A percentile compares a stretch with the other conserved stretches of the same genome.
phyloP scores from a whole-genome alignment of 2,797 vertebrate species.

The Linurgus olivaceus region DNA sequence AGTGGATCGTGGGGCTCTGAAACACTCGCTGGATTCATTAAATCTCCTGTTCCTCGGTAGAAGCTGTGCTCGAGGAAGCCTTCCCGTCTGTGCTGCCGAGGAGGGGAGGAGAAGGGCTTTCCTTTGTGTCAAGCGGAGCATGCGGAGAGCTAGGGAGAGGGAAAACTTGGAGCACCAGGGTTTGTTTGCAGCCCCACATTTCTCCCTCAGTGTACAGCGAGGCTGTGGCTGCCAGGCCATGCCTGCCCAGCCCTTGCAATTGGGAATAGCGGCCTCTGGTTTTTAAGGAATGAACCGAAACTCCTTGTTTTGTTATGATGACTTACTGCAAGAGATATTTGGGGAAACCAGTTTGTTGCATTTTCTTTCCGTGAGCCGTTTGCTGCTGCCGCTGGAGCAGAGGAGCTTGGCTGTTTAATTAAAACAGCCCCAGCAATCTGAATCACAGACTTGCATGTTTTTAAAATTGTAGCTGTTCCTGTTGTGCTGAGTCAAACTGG shows the following conservation, averaged over 20 bases:
- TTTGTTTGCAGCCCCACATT: fast-evolving
- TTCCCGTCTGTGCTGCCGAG: fast-evolving
- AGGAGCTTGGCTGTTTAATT: constrained; percentile 72
- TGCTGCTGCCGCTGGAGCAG: constrained; percentile 34
- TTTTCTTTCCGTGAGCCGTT: constrained; percentile 60
- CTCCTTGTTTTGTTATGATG: constrained; percentile 51
- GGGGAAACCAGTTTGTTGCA: constrained; percentile 66
- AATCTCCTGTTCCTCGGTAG: not conserved
- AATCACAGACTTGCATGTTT: constrained; percentile 73
- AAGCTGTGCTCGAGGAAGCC: not conserved
- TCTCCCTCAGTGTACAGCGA: not conserved
- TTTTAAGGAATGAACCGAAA: constrained; percentile 48
- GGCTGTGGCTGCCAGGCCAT: not conserved
- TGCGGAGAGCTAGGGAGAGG: not conserved
- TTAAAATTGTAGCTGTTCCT: constrained; percentile 74
- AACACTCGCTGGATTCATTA: not conserved
- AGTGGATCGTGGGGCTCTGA: not conserved
- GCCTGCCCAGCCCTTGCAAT: not conserved
- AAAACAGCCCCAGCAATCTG: constrained; percentile 75
- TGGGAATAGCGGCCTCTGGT: constrained; percentile 50
- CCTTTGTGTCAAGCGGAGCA: constrained; percentile 54
- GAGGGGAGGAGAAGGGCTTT: constrained; percentile 21
- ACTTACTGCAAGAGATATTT: constrained; percentile 54
- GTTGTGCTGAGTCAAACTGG: constrained; percentile 82
- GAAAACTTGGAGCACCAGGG: not conserved